Conservation (phyloP, 2,888 invertebrate genomes). For the Aradus depressus region DNA sequence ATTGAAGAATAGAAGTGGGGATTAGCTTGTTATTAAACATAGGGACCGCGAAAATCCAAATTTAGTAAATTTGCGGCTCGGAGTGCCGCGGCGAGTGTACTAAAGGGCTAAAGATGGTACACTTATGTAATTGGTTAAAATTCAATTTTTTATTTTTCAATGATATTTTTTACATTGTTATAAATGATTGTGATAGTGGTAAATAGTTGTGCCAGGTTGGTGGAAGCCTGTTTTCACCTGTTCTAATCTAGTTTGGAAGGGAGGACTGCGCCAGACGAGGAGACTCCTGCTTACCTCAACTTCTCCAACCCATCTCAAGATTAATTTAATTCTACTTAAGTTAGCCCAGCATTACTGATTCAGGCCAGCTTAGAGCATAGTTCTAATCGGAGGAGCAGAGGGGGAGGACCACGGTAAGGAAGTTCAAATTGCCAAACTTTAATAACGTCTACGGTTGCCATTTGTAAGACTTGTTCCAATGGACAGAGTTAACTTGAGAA, state of each 20-base stretch:
- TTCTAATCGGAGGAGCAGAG: conserved; percentile 16
- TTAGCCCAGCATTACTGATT: conserved; percentile 23
- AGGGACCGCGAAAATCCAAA: too few relatives aligned
- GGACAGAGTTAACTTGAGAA: conserved; percentile 9
- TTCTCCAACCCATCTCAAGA: conserved; percentile 22
- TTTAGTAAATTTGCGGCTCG: too few relatives aligned
- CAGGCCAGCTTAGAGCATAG: conserved; percentile 19
- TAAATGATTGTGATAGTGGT: too few relatives aligned
- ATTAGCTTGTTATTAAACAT: too few relatives aligned
- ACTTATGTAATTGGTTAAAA: too few relatives aligned
- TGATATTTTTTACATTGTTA: too few relatives aligned
- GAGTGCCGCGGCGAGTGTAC: too few relatives aligned
- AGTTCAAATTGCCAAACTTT: conserved; percentile 19
- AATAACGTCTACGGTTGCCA: conserved; percentile 16
- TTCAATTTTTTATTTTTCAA: too few relatives aligned
- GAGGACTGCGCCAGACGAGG: too few relatives aligned
- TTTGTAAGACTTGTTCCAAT: conserved; percentile 18
- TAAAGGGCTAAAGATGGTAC: too few relatives aligned
- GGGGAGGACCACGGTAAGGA: conserved; percentile 5
- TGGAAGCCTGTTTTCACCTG: conserved; percentile 11
- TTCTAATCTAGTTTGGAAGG: conserved; percentile 16
- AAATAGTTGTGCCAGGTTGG: conserved; percentile 6
- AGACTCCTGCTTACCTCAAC: conserved; percentile 18
- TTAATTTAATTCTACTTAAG: conserved; percentile 26
- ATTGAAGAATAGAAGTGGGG: too few relatives aligned